Evolutionary conservation across 92 coral and sea anemone genomes (phyloP).

Genomic region (Palythoa heliodiscus): DNA sequence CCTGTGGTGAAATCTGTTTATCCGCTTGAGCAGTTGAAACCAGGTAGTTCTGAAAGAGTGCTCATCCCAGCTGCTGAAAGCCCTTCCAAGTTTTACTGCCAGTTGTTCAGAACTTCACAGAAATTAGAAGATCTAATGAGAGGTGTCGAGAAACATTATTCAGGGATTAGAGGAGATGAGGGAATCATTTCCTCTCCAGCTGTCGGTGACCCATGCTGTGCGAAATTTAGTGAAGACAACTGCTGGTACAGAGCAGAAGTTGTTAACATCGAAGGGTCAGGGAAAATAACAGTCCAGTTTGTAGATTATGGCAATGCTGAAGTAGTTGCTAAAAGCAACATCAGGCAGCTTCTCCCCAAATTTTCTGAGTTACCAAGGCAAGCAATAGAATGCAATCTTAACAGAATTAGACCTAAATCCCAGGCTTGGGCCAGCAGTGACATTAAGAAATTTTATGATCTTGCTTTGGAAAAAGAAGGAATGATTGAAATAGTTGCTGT

Average conservation of each 20-base stretch:
- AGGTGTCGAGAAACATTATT: slow-evolving; percentile 68
- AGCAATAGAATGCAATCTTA: slow-evolving; percentile 81
- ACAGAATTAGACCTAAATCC: slow-evolving; percentile 72
- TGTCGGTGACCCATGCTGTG: slow-evolving; percentile 92
- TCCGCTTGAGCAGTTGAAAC: slow-evolving; percentile 54
- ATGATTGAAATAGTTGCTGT: slow-evolving; percentile 69
- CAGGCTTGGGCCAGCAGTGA: slow-evolving; percentile 66
- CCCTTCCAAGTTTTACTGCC: slow-evolving; percentile 86
- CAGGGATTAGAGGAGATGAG: slow-evolving; percentile 70
- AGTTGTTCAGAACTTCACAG: slow-evolving; percentile 72
- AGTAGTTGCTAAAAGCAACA: slow-evolving; percentile 54
- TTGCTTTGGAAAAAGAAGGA: slow-evolving; percentile 83
- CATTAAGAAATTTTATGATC: slow-evolving; percentile 64
- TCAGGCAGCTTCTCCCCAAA: slow-evolving; percentile 81
- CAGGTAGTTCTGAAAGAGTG: slow-evolving; percentile 74
- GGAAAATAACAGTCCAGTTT: slow-evolving; percentile 71
- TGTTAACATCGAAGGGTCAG: slow-evolving; percentile 40
- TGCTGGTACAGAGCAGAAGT: slow-evolving; percentile 96
- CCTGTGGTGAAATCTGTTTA: slow-evolving; percentile 45
- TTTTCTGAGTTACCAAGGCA: slow-evolving; percentile 88
- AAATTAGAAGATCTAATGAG: slow-evolving; percentile 80
- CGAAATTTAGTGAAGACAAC: slow-evolving; percentile 85
- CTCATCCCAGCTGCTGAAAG: slow-evolving; percentile 70
- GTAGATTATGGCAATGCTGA: slow-evolving; percentile 96
- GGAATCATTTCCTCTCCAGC: slow-evolving; percentile 80